phyloP scores from a whole-genome alignment of 2,113 vertebrate genomes.

The Chelonoidis abingdonii region DNA sequence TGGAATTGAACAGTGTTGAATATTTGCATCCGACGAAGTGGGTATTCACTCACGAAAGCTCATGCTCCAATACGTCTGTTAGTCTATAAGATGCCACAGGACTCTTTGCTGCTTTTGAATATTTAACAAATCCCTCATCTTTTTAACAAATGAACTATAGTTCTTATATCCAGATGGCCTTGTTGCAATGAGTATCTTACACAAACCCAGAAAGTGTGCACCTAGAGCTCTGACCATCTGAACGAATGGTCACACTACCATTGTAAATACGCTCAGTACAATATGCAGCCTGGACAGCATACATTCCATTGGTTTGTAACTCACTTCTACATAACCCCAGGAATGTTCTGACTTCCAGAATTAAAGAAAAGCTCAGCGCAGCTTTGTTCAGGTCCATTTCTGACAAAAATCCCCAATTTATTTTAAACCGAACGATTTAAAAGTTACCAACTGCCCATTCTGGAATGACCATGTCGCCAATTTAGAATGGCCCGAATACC shows the following conservation, averaged over 20 bases:
- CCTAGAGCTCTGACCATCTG: neutral
- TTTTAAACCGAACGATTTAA: neutral
- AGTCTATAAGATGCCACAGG: no score
- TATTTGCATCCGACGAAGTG: neutral
- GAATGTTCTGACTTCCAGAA: neutral
- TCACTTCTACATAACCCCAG: neutral
- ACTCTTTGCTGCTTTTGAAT: neutral
- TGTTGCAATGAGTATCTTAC: neutral
- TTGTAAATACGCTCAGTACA: fast-evolving
- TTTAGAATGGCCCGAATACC: conserved; percentile 29
- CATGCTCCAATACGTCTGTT: no score
- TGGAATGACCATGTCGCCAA: neutral
- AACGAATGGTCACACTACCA: neutral
- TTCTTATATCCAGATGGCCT: fast-evolving
- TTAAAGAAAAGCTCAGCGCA: neutral
- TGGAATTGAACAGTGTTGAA: neutral
- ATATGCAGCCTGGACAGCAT: neutral
- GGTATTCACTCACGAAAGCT: no score
- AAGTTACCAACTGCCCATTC: neutral
- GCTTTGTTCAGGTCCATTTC: neutral
- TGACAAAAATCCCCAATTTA: neutral
- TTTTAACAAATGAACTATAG: neutral
- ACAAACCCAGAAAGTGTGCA: fast-evolving
- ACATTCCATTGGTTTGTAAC: neutral
- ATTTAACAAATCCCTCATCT: fast-evolving